Conservation (phyloP, 2,888 invertebrate species). For the Heliconius aoede region DNA sequence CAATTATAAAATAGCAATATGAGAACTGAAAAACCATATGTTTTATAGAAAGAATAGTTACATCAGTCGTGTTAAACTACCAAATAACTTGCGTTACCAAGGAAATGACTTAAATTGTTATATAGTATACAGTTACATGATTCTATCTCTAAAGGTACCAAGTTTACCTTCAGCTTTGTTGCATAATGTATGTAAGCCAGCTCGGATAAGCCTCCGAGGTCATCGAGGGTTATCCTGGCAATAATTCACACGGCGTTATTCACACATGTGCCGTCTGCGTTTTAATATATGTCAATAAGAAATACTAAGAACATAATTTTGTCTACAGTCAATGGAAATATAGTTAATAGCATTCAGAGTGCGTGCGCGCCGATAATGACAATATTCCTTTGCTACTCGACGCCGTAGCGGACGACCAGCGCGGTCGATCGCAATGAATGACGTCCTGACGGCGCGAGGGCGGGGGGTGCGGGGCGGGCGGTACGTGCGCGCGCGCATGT, state of each 20-base stretch:
- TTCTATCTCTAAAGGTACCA: slow-evolving; percentile 18
- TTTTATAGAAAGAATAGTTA: neutral
- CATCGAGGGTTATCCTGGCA: slow-evolving; percentile 69
- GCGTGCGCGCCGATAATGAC: slow-evolving; percentile 78
- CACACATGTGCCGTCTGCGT: slow-evolving; percentile 14
- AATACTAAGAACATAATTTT: slow-evolving; percentile 45
- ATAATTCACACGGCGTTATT: slow-evolving; percentile 59
- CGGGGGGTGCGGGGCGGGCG: slow-evolving; percentile 62
- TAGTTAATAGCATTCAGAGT: slow-evolving; percentile 70
- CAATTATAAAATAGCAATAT: slow-evolving; percentile 16
- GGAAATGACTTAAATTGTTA: slow-evolving; percentile 10
- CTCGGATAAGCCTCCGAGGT: slow-evolving; percentile 58
- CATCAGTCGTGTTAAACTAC: neutral
- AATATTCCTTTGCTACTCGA: slow-evolving; percentile 74
- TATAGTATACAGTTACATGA: slow-evolving; percentile 7
- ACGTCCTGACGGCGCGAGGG: slow-evolving; percentile 65
- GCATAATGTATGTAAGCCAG: slow-evolving; percentile 39
- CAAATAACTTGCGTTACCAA: slow-evolving; percentile 6
- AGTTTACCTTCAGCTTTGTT: slow-evolving; percentile 19
- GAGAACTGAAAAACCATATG: slow-evolving; percentile 8
- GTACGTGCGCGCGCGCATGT: slow-evolving; percentile 71
- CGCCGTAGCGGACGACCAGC: slow-evolving; percentile 77
- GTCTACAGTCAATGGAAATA: slow-evolving; percentile 62
- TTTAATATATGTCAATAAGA: slow-evolving; percentile 2
- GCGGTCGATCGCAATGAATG: slow-evolving; percentile 82